These are phyloP conservation scores for Diogma glabrata DNA, from an alignment of 2,888 invertebrate genomes.

Conservation along the genomic window DNA sequence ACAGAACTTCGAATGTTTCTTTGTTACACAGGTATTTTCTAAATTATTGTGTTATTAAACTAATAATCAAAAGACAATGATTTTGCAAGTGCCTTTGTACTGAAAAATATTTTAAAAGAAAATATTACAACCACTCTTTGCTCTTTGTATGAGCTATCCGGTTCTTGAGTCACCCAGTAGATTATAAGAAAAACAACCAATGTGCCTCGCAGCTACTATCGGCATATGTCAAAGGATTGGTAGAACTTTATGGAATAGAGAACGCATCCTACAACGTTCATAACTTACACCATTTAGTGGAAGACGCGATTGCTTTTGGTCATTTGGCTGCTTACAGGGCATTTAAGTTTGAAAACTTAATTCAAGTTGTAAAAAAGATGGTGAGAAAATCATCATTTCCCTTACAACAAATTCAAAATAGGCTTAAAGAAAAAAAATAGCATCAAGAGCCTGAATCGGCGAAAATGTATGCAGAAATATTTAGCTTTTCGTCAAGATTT, in stretches of 20 bases:
- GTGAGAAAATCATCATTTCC: not conserved
- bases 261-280: too few relatives aligned
- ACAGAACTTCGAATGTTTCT: not conserved
- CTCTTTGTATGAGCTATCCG: conserved; percentile 7
- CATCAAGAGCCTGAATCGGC: not conserved
- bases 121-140: conserved; percentile 19
- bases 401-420: not conserved
- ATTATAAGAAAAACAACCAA: not conserved
- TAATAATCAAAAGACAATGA: too few relatives aligned
- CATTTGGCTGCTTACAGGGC: too few relatives aligned
- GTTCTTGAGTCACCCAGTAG: not conserved
- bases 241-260: not conserved
- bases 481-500: not conserved
- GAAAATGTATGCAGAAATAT: not conserved
- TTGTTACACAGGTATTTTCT: not conserved
- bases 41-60: too few relatives aligned
- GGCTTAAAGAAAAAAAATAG: not conserved
- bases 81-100: too few relatives aligned
- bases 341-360: too few relatives aligned
- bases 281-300: too few relatives aligned
- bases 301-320: too few relatives aligned
- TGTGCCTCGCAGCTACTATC: not conserved
- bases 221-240: not conserved
- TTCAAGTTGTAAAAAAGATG: not conserved
- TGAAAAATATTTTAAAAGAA: not conserved